Evolutionary conservation across 1,140 invertebrate species (phyloP).

Genomic region (Caenorhabditis inopinata): DNA sequence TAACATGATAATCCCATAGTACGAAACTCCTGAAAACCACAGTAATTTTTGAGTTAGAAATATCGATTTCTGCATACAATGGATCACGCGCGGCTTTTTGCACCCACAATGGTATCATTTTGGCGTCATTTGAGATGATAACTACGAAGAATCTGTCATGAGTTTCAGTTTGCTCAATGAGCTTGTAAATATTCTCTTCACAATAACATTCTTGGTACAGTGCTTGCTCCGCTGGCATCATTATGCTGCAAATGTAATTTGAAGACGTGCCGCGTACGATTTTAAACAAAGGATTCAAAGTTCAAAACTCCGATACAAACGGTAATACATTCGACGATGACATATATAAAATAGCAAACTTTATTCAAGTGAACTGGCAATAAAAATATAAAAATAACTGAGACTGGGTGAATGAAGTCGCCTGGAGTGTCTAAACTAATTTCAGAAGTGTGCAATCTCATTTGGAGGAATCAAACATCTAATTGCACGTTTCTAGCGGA

Average conservation of each 20-base stretch:
- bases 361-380: too few species aligned
- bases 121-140: slow-evolving; percentile 30
- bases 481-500: slow-evolving; percentile 37
- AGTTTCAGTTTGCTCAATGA: not conserved
- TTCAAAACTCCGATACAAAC: too few species aligned
- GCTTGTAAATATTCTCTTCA: slow-evolving; percentile 40
- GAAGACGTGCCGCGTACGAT: too few species aligned
- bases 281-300: too few species aligned
- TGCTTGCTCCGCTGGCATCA: not conserved
- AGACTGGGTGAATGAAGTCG: too few species aligned
- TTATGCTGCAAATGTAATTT: not conserved
- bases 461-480: slow-evolving; percentile 49
- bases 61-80: too few species aligned
- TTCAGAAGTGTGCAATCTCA: too few species aligned
- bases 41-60: too few species aligned
- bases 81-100: slow-evolving; percentile 8
- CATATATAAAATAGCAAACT: too few species aligned
- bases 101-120: slow-evolving; percentile 10
- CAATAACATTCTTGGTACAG: slow-evolving; percentile 36
- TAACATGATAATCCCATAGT: slow-evolving; percentile 41
- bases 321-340: too few species aligned
- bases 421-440: too few species aligned
- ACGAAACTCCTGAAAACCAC: slow-evolving; percentile 2
- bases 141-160: not conserved
- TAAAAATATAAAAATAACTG: not conserved